Evolutionary conservation across 2,113 vertebrate genomes (phyloP).

Genomic region (Lichenostomus cassidix): DNA sequence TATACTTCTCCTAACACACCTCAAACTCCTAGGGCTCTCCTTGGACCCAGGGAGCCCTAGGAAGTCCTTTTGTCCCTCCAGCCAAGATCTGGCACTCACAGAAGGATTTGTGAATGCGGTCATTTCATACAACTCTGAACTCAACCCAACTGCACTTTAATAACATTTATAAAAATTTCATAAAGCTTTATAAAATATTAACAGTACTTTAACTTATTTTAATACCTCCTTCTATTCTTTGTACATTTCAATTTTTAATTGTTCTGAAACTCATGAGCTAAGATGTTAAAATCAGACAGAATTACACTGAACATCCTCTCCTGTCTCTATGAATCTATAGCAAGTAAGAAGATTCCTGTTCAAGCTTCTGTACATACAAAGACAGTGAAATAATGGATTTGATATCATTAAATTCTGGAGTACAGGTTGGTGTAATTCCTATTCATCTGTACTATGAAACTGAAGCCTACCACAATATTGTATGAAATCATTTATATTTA

Average conservation of each 20-base stretch:
- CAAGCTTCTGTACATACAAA: neutral
- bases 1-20: neutral
- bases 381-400: neutral
- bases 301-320: conserved; percentile 16
- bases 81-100: neutral
- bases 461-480: neutral
- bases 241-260: conserved; percentile 68
- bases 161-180: conserved; percentile 74
- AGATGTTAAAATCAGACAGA: conserved; percentile 54
- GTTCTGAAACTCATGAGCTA: conserved; percentile 57
- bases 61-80: neutral
- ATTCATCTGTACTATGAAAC: neutral
- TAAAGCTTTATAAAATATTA: conserved; percentile 74
- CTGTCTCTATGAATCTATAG: neutral
- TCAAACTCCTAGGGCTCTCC: neutral
- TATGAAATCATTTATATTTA: conserved; percentile 5
- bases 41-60: neutral
- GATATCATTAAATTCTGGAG: neutral
- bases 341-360: neutral
- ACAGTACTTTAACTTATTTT: conserved; percentile 63
- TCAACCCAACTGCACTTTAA: conserved; percentile 41
- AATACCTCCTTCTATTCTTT: conserved; percentile 57
- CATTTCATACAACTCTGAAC: conserved; percentile 43
- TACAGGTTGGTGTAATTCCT: neutral
- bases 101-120: conserved; percentile 1